Evolutionary conservation across 1,140 invertebrate genomes (phyloP), one percentile per base, ranked within the genome.

Genomic region (Microplitis demolitor): DNA sequence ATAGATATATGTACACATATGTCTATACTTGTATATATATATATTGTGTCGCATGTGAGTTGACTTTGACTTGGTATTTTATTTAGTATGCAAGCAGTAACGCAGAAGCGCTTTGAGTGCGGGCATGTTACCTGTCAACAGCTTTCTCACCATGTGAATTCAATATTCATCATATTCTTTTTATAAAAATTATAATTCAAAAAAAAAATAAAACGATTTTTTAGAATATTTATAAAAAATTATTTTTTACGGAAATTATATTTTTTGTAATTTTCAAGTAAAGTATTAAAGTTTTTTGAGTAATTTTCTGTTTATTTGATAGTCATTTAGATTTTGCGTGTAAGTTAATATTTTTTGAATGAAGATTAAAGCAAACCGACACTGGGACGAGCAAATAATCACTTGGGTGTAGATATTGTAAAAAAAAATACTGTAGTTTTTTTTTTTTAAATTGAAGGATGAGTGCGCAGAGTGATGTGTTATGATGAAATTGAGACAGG

Each of bases 61-160:
- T 68, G 45, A 51, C 51, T 67, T 56, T 34, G 51, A 8, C 5
- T 35, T 34, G 34, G 51, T 68, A 8, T 58, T 58, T 58, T 58
- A 58, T 58, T 58, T 58, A 45, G 56, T 31, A 58, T 24, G n/a
- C n/a, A 14, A 14, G 53, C 53, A 54, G 16, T 4, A 31, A 58
- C 56, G 16, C 9, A 58, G 8, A 58, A 58, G 56, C 16, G 11
- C 34, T 35, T 37, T 13, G 14, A 34, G 60, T 62, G 60, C 33
- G 33, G 35, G 9, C 60, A 62, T n/a, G 60, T 62, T 35, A n/a
- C 33, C 31, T 62, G 60, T 62, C 60, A 62, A 62, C 60, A 62
- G 33, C 60, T 62, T 37, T 37, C 35, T 62, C 60, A 62, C 33
- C 14, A 62, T 34, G 31, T 62, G 34, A 4, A 62, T 62, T 35